These are phyloP conservation scores for Aricia artaxerxes DNA, from an alignment of 2,888 invertebrate species.

Conservation along the genomic window DNA sequence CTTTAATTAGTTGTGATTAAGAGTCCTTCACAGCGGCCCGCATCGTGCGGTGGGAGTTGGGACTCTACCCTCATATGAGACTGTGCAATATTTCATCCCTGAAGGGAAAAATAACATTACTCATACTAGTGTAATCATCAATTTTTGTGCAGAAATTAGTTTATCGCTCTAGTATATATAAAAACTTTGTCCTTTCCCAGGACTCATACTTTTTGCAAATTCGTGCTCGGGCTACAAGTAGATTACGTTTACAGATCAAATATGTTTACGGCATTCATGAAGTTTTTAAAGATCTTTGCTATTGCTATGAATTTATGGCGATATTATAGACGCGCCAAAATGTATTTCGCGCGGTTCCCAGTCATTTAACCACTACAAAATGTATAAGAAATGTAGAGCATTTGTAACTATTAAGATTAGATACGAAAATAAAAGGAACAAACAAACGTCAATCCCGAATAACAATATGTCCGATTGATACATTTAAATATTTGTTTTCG, in stretches of 20 bases:
- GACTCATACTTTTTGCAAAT: too few species aligned
- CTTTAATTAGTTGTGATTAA: slow-evolving; percentile 79
- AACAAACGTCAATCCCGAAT: background rate
- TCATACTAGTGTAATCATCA: too few species aligned
- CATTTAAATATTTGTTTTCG: slow-evolving; percentile 29
- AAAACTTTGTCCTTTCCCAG: too few species aligned
- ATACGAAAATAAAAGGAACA: background rate
- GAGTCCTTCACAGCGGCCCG: slow-evolving; percentile 73
- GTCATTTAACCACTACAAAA: background rate
- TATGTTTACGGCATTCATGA: background rate
- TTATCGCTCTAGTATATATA: too few species aligned
- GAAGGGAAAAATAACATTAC: too few species aligned
- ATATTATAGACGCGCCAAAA: background rate
- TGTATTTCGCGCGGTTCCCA: background rate
- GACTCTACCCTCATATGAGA: slow-evolving; percentile 46
- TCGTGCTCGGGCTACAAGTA: background rate
- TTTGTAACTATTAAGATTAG: background rate
- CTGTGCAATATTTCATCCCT: slow-evolving; percentile 36
- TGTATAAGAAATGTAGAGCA: background rate
- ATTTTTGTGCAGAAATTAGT: too few species aligned
- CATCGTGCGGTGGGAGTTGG: slow-evolving; percentile 53
- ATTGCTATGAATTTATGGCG: too few species aligned
- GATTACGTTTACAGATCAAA: background rate
- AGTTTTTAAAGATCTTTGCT: background rate
- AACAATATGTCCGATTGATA: slow-evolving; percentile 31